Evolutionary conservation across 2,113 vertebrate genomes (phyloP), one percentile per base, ranked within the genome.

Genomic region (Lophochroa leadbeateri): DNA sequence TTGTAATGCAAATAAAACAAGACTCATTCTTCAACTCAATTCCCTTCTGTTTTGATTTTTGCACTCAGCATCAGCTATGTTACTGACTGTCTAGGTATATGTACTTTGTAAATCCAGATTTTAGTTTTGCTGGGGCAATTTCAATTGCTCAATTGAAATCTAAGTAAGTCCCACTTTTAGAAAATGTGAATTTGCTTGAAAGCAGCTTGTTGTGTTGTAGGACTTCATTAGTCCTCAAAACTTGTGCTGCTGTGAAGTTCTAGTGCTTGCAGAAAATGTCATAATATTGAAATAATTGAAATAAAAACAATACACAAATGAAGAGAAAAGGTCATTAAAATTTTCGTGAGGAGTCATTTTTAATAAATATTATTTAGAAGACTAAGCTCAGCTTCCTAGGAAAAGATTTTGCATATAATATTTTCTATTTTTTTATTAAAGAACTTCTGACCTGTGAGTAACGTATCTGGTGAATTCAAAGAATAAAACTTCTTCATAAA

Each of bases 1-100:
- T 93, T 82, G 50, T 55, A 49, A 89, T 74, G 35, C 50, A 81
- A 89, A 78, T 81, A 74, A 86, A 86, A 44, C 6, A 31, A 35
- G 28, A 6, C 20, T 82, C 50, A 17, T 15, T 57, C 44, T 91
- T 24, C 72, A 65, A 11, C 24, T 69, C 35, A 33, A 0, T 57
- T 90, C 7, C 37, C 28, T 74, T 82, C 17, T 46, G 10, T 72
- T 88, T 46, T 28, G 13, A 47, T 50, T 69, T 82, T 92, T 69
- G 47, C 16, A 16, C 9, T n/a, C 9, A 18, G 16, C 53, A 19
- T 88, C n/a, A 77, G 27, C 69, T 41, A n/a, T 6, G 11, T 27
- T 41, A 25, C 27, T 55, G 67, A 35, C 43, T 76, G 7, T 31
- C 28, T 60, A 23, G 21, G 20, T 18, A 58, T n/a, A n/a, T n/a